These are phyloP conservation scores for Lophotriccus pileatus DNA, from an alignment of 2,797 vertebrate genomes.

Conservation along the genomic window DNA sequence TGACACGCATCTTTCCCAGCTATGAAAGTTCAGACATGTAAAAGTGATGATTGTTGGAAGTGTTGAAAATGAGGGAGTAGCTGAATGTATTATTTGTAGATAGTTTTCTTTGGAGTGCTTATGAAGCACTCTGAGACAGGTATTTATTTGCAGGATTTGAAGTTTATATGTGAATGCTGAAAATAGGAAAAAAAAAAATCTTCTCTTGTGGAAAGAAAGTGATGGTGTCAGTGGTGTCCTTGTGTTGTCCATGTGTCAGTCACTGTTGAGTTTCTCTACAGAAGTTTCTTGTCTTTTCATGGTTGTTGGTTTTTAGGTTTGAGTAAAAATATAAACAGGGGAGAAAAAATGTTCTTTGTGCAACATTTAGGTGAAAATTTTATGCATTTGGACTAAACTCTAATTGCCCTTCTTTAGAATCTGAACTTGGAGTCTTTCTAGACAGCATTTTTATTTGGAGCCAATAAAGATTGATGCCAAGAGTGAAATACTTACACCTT, in stretches of 20 bases:
- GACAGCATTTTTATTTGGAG: background rate
- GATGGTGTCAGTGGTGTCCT: background rate
- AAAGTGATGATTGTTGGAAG: background rate
- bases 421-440: background rate
- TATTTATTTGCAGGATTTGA: slow-evolving; percentile 42
- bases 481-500: background rate
- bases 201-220: background rate
- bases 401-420: background rate
- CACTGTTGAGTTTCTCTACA: background rate
- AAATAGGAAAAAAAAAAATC: background rate
- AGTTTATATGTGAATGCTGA: slow-evolving; percentile 5
- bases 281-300: background rate
- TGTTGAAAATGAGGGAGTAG: background rate
- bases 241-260: background rate
- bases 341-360: background rate
- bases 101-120: background rate
- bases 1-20: background rate
- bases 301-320: background rate
- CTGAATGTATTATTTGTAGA: slow-evolving; percentile 29
- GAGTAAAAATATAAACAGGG: background rate
- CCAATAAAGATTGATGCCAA: background rate
- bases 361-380: background rate
- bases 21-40: background rate
- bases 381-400: background rate
- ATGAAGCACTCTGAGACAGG: background rate